These are phyloP conservation scores for Pseudococcus longispinus DNA, from an alignment of 2,888 invertebrate species.

Conservation along the genomic window DNA sequence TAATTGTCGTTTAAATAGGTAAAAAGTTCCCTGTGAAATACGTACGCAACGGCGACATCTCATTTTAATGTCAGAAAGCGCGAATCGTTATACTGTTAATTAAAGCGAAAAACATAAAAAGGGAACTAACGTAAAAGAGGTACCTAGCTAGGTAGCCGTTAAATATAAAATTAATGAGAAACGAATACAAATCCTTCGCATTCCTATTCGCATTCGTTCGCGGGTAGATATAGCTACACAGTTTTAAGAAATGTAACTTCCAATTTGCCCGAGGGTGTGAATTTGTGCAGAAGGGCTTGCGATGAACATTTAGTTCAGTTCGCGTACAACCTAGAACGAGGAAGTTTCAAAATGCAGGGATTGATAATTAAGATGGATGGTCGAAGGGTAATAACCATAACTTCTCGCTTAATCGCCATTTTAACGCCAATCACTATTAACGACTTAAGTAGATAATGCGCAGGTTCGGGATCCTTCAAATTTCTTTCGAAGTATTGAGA, in stretches of 20 bases:
- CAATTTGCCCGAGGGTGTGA: constrained; percentile 10
- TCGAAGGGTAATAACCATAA: not conserved
- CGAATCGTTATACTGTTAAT: constrained; percentile 30
- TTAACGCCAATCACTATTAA: constrained; percentile 15
- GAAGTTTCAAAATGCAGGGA: constrained; percentile 11
- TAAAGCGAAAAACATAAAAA: constrained; percentile 38
- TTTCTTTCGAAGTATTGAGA: too few species aligned
- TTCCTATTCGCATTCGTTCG: not conserved
- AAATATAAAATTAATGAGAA: constrained; percentile 45
- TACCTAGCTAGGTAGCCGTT: not conserved
- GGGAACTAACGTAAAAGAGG: constrained; percentile 10
- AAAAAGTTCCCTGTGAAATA: constrained; percentile 13
- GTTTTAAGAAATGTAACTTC: not conserved
- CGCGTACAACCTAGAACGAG: not conserved
- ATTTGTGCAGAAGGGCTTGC: not conserved
- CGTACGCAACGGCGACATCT: constrained; percentile 14
- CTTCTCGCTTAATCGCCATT: constrained; percentile 19
- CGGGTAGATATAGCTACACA: not conserved
- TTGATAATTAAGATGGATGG: constrained; percentile 30
- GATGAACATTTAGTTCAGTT: not conserved
- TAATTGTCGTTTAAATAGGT: constrained; percentile 4
- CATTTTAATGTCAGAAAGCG: constrained; percentile 20
- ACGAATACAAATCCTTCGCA: constrained; percentile 42
- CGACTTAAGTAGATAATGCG: not conserved
- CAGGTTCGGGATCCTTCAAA: too few species aligned